Conservation (phyloP, 2,797 vertebrate species). For the Poecilia wingei region DNA sequence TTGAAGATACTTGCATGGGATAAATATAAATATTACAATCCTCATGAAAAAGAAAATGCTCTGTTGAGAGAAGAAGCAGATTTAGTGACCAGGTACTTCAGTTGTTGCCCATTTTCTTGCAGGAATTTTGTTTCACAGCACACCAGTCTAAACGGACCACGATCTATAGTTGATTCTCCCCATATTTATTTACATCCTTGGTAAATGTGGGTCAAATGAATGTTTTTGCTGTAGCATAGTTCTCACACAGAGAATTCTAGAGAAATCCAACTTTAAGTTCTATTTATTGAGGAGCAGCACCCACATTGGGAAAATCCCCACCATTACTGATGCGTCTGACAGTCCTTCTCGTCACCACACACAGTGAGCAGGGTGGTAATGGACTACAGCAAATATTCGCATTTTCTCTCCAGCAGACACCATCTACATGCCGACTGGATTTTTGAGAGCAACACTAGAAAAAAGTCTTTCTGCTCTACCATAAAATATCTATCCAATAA, state of each 20-base stretch:
- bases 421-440: background rate
- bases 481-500: background rate
- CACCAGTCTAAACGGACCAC: background rate
- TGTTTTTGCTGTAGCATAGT: background rate
- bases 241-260: background rate
- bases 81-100: background rate
- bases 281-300: background rate
- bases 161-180: background rate
- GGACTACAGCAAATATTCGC: background rate
- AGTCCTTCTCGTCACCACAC: background rate
- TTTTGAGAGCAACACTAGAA: background rate
- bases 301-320: background rate
- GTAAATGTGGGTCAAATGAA: background rate
- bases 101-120: background rate
- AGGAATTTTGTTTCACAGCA: background rate
- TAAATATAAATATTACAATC: background rate
- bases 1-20: background rate
- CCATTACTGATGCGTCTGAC: background rate
- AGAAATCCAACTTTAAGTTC: background rate
- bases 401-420: background rate
- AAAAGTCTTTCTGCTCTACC: background rate
- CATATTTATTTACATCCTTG: background rate
- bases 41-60: background rate
- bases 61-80: background rate
- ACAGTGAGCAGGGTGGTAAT: background rate